A percentile compares a stretch with the other conserved stretches of the same genome.
These are phyloP conservation scores for Mizuhopecten yessoensis DNA, from an alignment of 1,140 invertebrate genomes.

Conservation along the genomic window DNA sequence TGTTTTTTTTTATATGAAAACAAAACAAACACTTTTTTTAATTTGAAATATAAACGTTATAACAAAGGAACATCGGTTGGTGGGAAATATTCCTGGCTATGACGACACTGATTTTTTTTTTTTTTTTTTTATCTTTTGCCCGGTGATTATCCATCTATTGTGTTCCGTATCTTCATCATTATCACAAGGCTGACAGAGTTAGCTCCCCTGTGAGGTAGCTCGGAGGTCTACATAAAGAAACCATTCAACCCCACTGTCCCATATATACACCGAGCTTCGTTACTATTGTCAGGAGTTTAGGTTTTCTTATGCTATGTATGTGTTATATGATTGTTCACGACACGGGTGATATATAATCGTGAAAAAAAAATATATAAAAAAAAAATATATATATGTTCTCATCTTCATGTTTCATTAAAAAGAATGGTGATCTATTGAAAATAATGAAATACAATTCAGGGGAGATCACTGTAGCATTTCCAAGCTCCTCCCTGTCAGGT, in stretches of 20 bases:
- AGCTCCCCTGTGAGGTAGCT: neutral
- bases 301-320: conserved; percentile 22
- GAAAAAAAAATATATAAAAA: conserved; percentile 11
- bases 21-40: neutral
- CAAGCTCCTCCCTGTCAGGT: neutral
- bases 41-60: neutral
- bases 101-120: neutral
- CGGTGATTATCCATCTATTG: neutral
- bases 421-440: neutral
- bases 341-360: conserved; percentile 24
- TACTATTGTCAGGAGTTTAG: neutral
- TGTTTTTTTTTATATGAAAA: too few relatives aligned
- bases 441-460: neutral
- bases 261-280: neutral
- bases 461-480: neutral
- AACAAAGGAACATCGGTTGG: too few relatives aligned
- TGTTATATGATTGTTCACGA: conserved; percentile 28
- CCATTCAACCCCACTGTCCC: conserved; percentile 22
- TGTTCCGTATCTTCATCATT: neutral
- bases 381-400: neutral
- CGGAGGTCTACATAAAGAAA: neutral
- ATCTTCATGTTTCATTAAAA: neutral
- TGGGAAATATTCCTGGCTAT: neutral
- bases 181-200: neutral
- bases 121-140: neutral